Evolutionary conservation across 2,888 invertebrate species (phyloP).

Genomic region (Sarcophaga caerulescens): DNA sequence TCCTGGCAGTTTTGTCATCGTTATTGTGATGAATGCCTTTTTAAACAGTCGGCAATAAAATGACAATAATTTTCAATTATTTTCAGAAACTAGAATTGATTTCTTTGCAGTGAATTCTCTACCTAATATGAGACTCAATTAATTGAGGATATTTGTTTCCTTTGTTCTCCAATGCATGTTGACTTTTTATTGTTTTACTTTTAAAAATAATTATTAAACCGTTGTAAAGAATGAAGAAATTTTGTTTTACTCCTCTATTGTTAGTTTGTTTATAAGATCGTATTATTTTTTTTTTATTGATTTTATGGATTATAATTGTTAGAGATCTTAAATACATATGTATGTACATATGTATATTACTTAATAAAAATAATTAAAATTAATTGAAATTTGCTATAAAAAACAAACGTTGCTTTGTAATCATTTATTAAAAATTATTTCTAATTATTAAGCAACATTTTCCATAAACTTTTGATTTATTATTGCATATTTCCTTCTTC

Average conservation of each 20-base stretch:
- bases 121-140: constrained; percentile 57
- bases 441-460: neutral
- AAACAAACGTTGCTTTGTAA: constrained; percentile 1
- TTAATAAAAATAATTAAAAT: neutral
- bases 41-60: constrained; percentile 70
- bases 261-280: no score
- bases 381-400: neutral
- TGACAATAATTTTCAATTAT: constrained; percentile 51
- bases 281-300: constrained; percentile 53
- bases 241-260: no score
- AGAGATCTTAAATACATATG: constrained; percentile 4
- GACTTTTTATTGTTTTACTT: constrained; percentile 10
- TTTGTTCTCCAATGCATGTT: constrained; percentile 11
- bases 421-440: neutral
- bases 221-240: no score
- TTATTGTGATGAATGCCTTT: constrained; percentile 77
- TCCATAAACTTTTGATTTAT: neutral
- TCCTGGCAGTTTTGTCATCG: constrained; percentile 70
- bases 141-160: constrained; percentile 47
- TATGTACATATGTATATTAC: neutral
- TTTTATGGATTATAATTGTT: constrained; percentile 65
- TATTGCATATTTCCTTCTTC: neutral
- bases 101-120: constrained; percentile 10
- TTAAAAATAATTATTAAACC: neutral
- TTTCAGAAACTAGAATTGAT: constrained; percentile 1